Conservation (phyloP, 2,113 vertebrate species). For the Clarias gariepinus region DNA sequence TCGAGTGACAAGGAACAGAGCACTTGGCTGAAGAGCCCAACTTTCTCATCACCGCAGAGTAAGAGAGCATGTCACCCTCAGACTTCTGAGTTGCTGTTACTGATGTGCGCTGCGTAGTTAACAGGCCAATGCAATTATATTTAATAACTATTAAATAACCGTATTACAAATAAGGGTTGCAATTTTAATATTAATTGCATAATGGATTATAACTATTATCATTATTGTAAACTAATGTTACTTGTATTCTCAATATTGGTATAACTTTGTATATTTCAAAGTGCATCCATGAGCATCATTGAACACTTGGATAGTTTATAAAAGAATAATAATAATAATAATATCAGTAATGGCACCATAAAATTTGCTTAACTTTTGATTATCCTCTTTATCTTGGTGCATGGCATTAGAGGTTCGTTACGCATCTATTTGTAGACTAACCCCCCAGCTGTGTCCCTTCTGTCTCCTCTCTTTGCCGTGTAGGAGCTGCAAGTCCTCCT, state of each 20-base stretch:
- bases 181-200: not conserved
- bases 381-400: not conserved
- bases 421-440: not conserved
- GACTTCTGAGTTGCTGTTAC: not conserved
- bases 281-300: not conserved
- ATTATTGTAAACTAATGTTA: not conserved
- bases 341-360: not conserved
- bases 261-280: not conserved
- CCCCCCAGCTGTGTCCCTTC: not conserved
- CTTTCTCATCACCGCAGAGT: constrained; percentile 71
- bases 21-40: constrained; percentile 70
- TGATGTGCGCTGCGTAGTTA: too few species aligned
- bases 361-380: not conserved
- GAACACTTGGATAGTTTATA: not conserved
- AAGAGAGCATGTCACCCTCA: constrained; percentile 56
- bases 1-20: constrained; percentile 71
- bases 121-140: not conserved
- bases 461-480: not conserved
- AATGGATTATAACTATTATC: not conserved
- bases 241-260: not conserved
- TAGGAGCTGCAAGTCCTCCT: constrained; percentile 69
- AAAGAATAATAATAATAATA: not conserved
- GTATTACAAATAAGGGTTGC: not conserved
- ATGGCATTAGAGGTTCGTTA: not conserved
- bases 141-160: not conserved